Base-by-base conservation (phyloP, 1,140 invertebrate genomes). In the Drosophila truncata region DNA sequence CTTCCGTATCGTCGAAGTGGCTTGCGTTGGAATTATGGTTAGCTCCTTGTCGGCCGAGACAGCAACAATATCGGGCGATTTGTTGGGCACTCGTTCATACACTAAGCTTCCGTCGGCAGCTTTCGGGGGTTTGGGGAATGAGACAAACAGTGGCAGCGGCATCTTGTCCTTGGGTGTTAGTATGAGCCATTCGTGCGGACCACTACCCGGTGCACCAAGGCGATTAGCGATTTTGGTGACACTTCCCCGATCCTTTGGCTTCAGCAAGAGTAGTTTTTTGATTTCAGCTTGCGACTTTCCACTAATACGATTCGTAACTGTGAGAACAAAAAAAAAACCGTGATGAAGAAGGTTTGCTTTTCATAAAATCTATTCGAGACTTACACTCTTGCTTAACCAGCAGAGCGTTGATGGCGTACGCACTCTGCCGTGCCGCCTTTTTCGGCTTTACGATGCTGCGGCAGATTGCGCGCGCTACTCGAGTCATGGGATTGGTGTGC, bases 121-220 rank as follows among this genome's bases (percentile, higher is more conserved):
- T 93, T 97, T 97, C 11, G 97, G 97, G 60, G 97, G 97, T 93
- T 97, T 96, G 42, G 97, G 97, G 93, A 97, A 98, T 72, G 96
- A 96, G 55, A 97, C 95, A 78, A 96, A 95, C 66, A 96, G 95
- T 8, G 97, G 96, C 92, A 95, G 95, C 57, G 97, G 97, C 91
- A 97, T 94, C 92, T 95, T 95, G 88, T 96, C 96, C 72, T 96
- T 96, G 52, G 96, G 96, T 33, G 97, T 97, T 41, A 97, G 94
- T 57, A 96, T 94, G 25, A 98, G 93, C 97, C 97, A 98, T 71
- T 97, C 96, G 82, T 96, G 94, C 41, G 93, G 93, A 39, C 94
- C 96, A 27, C 95, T 94, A 7, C 95, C 94, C 4, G 95, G 95
- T 88, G 92, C 93, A 93, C 96, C 97, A 47, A 98, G 93, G 50